Evolutionary conservation across 1,140 invertebrate species (phyloP).

Genomic region (Phymastichus coffea): DNA sequence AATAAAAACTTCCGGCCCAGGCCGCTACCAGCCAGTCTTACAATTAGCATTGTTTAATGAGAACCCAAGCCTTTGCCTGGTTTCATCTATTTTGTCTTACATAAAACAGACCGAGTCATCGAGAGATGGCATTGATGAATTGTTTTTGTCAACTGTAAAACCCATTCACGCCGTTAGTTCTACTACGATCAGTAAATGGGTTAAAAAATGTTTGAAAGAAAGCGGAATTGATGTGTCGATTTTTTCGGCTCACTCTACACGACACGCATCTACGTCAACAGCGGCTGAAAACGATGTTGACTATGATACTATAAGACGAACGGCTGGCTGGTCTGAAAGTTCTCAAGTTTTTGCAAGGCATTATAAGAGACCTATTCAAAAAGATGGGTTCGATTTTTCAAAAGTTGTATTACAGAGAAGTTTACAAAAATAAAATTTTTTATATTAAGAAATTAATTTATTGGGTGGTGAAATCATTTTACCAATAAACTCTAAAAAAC

Average conservation of each 20-base stretch:
- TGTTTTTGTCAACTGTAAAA: conserved; percentile 22
- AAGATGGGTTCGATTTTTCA: not conserved
- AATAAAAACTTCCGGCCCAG: conserved; percentile 25
- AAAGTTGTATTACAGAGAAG: no score
- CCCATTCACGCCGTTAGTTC: conserved; percentile 25
- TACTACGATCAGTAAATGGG: conserved; percentile 36
- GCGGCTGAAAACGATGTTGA: conserved; percentile 27
- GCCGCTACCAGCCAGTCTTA: conserved; percentile 6
- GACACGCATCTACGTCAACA: conserved; percentile 30
- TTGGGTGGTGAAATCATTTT: no score
- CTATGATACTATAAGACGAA: conserved; percentile 30
- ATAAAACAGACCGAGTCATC: not conserved
- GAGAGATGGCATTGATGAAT: not conserved
- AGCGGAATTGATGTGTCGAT: conserved; percentile 15
- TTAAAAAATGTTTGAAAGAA: conserved; percentile 2
- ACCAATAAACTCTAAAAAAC: no score
- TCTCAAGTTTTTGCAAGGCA: conserved; percentile 10
- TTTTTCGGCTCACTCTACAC: conserved; percentile 5
- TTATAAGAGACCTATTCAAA: conserved; percentile 17
- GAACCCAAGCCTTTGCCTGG: conserved; percentile 9
- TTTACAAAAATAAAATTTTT: no score
- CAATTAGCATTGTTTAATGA: conserved; percentile 14
- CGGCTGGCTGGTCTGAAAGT: conserved; percentile 32
- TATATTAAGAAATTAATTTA: no score
- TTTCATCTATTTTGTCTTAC: conserved; percentile 1